Evolutionary conservation across 2,888 invertebrate species (phyloP).

Genomic region (Ashinkailepas kermadecensis): DNA sequence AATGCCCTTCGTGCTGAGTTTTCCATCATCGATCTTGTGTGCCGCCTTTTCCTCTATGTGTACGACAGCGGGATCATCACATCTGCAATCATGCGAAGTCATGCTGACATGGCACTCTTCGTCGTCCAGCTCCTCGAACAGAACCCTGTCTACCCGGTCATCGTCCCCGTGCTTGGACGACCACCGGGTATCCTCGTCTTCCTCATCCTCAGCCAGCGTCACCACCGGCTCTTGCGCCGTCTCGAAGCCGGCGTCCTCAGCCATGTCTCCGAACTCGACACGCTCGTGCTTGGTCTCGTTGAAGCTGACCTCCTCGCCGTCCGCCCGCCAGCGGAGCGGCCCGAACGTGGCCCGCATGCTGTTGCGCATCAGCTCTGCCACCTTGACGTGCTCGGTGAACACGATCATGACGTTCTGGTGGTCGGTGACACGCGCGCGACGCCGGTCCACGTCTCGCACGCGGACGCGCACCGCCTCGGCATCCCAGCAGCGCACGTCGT

Average conservation of each 20-base stretch:
- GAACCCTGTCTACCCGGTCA: neutral
- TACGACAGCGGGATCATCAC: too few relatives aligned
- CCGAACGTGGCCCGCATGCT: neutral
- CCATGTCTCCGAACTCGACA: conserved; percentile 6
- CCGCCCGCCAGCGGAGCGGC: neutral
- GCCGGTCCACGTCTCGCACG: conserved; percentile 15
- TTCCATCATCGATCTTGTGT: too few relatives aligned
- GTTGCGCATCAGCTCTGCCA: neutral
- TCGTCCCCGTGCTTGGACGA: neutral
- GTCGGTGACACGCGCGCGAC: conserved; percentile 7
- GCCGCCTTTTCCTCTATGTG: too few relatives aligned
- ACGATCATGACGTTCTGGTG: conserved; percentile 5
- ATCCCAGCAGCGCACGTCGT: conserved; percentile 11
- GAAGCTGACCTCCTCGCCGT: neutral
- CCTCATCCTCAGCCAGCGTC: neutral
- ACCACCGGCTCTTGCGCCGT: neutral
- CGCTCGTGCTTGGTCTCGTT: conserved; percentile 14
- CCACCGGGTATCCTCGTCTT: neutral
- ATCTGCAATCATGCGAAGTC: too few relatives aligned
- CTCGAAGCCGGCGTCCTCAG: neutral
- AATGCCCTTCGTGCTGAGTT: too few relatives aligned
- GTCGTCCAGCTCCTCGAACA: neutral
- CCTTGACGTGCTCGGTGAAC: neutral
- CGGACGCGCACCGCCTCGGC: conserved; percentile 3
- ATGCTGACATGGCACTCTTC: neutral